Percentiles rank a stretch among this genome's conserved stretches.
Evolutionary conservation across 2,888 invertebrate species (phyloP).

Genomic region (Podabrus alpinus): DNA sequence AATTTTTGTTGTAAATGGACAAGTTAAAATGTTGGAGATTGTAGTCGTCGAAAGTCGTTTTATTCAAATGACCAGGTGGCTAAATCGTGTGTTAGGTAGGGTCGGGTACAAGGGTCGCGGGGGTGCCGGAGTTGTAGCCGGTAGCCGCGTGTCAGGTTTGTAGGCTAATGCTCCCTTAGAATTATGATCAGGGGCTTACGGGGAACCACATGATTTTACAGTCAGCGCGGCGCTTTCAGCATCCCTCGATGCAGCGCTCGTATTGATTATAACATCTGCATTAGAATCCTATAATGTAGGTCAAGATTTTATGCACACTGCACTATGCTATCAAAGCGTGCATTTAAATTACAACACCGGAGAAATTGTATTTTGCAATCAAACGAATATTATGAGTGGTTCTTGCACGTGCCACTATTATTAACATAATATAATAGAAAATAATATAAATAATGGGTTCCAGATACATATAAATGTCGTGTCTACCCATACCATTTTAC

Average conservation of each 20-base stretch:
- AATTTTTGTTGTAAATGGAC: not conserved
- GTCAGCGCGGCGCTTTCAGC: conserved; percentile 38
- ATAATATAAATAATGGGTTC: conserved; percentile 16
- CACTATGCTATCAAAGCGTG: conserved; percentile 8
- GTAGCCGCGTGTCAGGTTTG: conserved; percentile 42
- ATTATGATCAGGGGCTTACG: conserved; percentile 35
- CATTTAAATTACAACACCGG: conserved; percentile 5
- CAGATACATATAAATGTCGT: conserved; percentile 12
- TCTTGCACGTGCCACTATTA: conserved; percentile 9
- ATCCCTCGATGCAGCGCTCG: conserved; percentile 41
- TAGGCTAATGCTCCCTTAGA: conserved; percentile 48
- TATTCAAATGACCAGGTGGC: conserved; percentile 39
- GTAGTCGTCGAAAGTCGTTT: conserved; percentile 11
- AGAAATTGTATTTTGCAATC: conserved; percentile 10
- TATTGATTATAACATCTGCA: conserved; percentile 51
- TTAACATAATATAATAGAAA: conserved; percentile 8
- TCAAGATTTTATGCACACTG: conserved; percentile 46
- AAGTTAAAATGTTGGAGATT: not conserved
- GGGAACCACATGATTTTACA: conserved; percentile 28
- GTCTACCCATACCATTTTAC: conserved; percentile 5
- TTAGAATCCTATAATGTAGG: conserved; percentile 46
- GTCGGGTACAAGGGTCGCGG: conserved; percentile 26
- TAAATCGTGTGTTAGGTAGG: conserved; percentile 37
- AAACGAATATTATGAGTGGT: conserved; percentile 9
- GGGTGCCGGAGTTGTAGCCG: conserved; percentile 35